Evolutionary conservation across 2,797 vertebrate genomes (phyloP).

Genomic region (Pangasius macronema): DNA sequence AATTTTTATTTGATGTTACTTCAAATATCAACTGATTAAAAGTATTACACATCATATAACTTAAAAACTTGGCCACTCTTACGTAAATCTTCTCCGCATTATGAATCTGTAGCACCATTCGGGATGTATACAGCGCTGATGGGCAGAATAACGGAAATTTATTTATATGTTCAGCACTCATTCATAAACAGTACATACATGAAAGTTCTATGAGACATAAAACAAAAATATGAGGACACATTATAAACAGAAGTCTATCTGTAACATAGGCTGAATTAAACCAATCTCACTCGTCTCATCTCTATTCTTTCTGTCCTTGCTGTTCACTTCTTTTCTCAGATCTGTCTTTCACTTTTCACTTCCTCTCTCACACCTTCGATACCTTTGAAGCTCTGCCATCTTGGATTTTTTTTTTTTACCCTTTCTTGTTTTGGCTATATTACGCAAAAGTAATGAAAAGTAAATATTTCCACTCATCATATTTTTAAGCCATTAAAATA

Average conservation of each 20-base stretch:
- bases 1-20: constrained; percentile 67
- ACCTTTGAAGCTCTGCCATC: constrained; percentile 38
- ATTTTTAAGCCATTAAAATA: constrained; percentile 30
- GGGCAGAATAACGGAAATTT: constrained; percentile 46
- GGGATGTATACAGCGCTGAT: constrained; percentile 55
- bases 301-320: constrained; percentile 6
- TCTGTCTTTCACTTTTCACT: constrained; percentile 43
- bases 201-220: constrained; percentile 45
- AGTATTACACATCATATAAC: constrained; percentile 49
- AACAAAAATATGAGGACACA: constrained; percentile 49
- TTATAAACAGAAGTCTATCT: constrained; percentile 27
- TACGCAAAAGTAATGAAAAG: background rate
- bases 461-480: constrained; percentile 34
- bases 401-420: constrained; percentile 24
- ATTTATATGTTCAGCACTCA: constrained; percentile 52
- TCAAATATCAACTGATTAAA: constrained; percentile 56
- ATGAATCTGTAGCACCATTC: constrained; percentile 55
- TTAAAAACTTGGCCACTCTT: constrained; percentile 52
- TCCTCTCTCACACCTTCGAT: constrained; percentile 29
- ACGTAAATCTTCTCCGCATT: constrained; percentile 42
- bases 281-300: background rate
- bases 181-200: constrained; percentile 46
- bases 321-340: constrained; percentile 9
- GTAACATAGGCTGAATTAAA: constrained; percentile 23
- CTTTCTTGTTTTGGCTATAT: background rate